These are phyloP conservation scores for Rhabdornis inornatus DNA, from an alignment of 2,113 vertebrate species.

Conservation along the genomic window DNA sequence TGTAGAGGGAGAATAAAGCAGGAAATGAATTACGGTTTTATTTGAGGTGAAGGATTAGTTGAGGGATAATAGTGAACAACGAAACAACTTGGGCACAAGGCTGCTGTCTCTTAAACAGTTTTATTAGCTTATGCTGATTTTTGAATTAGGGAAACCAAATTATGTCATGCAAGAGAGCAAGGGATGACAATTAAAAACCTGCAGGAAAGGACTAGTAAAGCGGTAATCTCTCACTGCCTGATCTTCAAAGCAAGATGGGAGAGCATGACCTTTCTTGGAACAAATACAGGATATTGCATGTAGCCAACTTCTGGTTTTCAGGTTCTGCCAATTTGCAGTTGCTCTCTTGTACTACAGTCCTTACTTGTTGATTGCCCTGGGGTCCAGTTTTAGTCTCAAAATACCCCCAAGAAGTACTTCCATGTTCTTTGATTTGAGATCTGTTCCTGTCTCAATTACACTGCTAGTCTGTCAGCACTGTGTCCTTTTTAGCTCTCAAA, in stretches of 20 bases:
- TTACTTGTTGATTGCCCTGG: not conserved
- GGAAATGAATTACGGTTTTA: conserved; percentile 45
- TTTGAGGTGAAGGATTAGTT: conserved; percentile 50
- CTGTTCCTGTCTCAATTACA: conserved; percentile 1
- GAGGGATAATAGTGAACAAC: not conserved
- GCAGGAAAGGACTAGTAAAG: conserved; percentile 10
- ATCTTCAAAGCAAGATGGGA: conserved; percentile 27
- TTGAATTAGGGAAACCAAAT: conserved; percentile 8
- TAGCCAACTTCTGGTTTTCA: not conserved
- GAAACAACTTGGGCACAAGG: not conserved
- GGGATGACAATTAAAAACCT: not conserved
- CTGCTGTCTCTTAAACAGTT: not conserved
- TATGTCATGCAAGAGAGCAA: not conserved
- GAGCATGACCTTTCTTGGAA: conserved; percentile 37
- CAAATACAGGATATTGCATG: not conserved
- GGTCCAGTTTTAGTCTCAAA: not conserved
- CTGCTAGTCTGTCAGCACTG: not conserved
- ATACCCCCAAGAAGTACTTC: not conserved
- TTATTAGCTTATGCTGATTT: conserved; percentile 23
- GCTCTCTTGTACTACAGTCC: not conserved
- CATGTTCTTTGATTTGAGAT: not conserved
- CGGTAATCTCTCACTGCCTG: not conserved
- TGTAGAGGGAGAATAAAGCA: conserved; percentile 7
- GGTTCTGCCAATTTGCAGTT: conserved; percentile 8
- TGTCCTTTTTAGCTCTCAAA: not conserved